Percentiles rank a stretch among this genome's conserved stretches.
These are phyloP conservation scores for Verasper variegatus DNA, from an alignment of 2,113 vertebrate species.

Conservation along the genomic window DNA sequence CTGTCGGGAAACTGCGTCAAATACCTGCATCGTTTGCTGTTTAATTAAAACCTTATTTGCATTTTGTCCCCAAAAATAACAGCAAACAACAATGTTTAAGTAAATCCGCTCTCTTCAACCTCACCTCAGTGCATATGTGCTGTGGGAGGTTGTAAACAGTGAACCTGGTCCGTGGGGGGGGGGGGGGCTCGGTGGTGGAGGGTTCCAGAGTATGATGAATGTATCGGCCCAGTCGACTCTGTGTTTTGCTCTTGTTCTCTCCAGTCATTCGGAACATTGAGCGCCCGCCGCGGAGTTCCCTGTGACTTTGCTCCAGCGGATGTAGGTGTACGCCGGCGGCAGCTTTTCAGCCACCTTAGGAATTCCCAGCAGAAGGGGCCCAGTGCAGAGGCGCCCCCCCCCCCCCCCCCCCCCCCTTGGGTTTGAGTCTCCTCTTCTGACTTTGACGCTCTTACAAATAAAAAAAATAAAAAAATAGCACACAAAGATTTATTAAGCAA, in stretches of 20 bases:
- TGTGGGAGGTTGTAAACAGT: slow-evolving; percentile 39
- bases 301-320: slow-evolving; percentile 73
- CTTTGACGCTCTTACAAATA: slow-evolving; percentile 20
- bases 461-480: no score
- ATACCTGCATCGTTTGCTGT: slow-evolving; percentile 26
- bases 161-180: slow-evolving; percentile 33
- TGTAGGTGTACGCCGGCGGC: slow-evolving; percentile 54
- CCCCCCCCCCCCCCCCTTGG: slow-evolving; percentile 19
- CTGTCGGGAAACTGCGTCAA: slow-evolving; percentile 23
- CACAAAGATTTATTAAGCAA: slow-evolving; percentile 35
- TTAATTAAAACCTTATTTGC: slow-evolving; percentile 43
- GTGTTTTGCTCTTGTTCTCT: slow-evolving; percentile 73
- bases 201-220: slow-evolving; percentile 77
- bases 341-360: slow-evolving; percentile 39
- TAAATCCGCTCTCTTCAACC: slow-evolving; percentile 50
- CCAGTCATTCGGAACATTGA: slow-evolving; percentile 77
- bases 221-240: slow-evolving; percentile 75
- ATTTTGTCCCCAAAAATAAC: slow-evolving; percentile 10
- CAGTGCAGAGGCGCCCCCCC: not conserved
- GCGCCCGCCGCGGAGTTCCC: slow-evolving; percentile 58
- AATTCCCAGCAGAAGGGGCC: slow-evolving; percentile 61
- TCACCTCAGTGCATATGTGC: slow-evolving; percentile 26
- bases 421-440: slow-evolving; percentile 14
- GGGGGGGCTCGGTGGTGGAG: not conserved
- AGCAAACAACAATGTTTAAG: not conserved